Percentiles rank a stretch among this genome's conserved stretches.
These are phyloP conservation scores for Meganola albula DNA, from an alignment of 2,888 invertebrate genomes.

Conservation along the genomic window DNA sequence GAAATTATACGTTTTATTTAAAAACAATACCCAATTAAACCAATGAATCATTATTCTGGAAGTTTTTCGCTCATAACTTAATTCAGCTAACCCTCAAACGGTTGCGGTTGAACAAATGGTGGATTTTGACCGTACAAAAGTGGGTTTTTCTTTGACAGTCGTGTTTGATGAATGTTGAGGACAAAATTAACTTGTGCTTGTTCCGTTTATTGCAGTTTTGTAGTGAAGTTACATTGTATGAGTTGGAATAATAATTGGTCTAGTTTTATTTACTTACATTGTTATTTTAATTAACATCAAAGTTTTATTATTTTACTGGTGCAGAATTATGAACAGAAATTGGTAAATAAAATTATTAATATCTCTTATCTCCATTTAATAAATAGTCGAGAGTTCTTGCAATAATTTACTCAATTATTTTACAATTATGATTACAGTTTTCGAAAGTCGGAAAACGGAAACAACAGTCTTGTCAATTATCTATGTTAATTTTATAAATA, in stretches of 20 bases:
- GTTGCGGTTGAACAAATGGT: slow-evolving; percentile 52
- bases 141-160: slow-evolving; percentile 41
- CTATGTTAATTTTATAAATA: too few relatives aligned
- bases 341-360: neutral
- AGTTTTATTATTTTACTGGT: too few relatives aligned
- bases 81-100: slow-evolving; percentile 32
- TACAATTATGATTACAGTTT: too few relatives aligned
- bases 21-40: too few relatives aligned
- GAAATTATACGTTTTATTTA: too few relatives aligned
- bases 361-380: too few relatives aligned
- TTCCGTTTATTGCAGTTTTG: slow-evolving; percentile 19
- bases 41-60: neutral
- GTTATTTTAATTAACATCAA: too few relatives aligned
- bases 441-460: too few relatives aligned
- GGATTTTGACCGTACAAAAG: slow-evolving; percentile 46
- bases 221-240: slow-evolving; percentile 14
- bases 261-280: too few relatives aligned
- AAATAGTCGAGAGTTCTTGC: too few relatives aligned
- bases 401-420: too few relatives aligned
- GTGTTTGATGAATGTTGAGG: slow-evolving; percentile 30
- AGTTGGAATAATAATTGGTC: neutral
- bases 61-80: slow-evolving; percentile 17
- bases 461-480: too few relatives aligned
- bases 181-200: slow-evolving; percentile 30
- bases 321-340: neutral